Conservation (phyloP, 2,888 invertebrate genomes). For the Hypsopygia costalis region DNA sequence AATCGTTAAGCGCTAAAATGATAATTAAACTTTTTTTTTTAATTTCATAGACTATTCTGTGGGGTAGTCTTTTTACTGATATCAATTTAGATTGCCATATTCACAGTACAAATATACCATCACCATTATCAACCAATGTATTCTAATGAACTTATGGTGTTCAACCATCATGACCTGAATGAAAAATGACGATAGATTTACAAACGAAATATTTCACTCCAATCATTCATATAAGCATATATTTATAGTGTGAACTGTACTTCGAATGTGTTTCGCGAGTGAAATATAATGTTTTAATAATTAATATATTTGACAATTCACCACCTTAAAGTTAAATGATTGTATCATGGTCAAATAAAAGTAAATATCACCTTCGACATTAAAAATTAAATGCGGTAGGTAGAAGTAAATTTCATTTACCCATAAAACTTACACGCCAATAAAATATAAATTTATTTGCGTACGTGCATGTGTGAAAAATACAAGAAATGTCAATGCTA, state of each 20-base stretch:
- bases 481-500: neutral
- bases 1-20: too few relatives aligned
- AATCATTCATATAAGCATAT: conserved; percentile 2
- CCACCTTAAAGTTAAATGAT: neutral
- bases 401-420: too few relatives aligned
- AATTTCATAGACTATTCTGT: too few relatives aligned
- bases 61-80: too few relatives aligned
- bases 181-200: conserved; percentile 9
- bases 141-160: conserved; percentile 22
- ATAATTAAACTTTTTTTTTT: too few relatives aligned
- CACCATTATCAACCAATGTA: conserved; percentile 41
- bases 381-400: too few relatives aligned
- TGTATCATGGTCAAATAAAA: too few relatives aligned
- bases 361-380: too few relatives aligned
- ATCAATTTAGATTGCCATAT: conserved; percentile 35
- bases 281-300: conserved; percentile 9
- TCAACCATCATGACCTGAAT: conserved; percentile 30
- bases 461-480: neutral
- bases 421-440: neutral
- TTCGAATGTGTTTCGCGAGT: conserved; percentile 12
- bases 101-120: conserved; percentile 28
- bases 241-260: conserved; percentile 9
- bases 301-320: neutral
- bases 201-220: conserved; percentile 24
- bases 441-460: neutral